Base-by-base conservation (phyloP, 2,113 vertebrate genomes). In the Hydrochoerus hydrochaeris region DNA sequence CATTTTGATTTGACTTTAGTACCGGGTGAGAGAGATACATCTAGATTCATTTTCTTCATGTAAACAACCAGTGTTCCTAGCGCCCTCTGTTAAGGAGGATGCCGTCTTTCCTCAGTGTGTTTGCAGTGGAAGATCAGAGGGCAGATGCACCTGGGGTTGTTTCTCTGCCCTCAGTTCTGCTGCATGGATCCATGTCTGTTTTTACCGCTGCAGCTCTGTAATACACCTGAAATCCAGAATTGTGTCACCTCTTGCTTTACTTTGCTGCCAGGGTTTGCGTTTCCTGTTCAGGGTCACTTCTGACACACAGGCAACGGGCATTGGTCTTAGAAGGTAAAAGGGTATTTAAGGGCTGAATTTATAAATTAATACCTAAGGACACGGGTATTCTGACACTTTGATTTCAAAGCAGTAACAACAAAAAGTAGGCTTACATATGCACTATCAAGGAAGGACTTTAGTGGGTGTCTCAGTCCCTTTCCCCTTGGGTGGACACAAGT, bases 361-460 rank as follows among this genome's bases (percentile, higher is more conserved):
- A 49, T n/a, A 13, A 80, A 84, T 38, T 86, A 94, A 88, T 12
- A n/a, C 17, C n/a, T 38, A 62, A 92, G 46, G 30, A 88, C 49
- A 93, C 0, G 7, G 41, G 62, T 20, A 26, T 62, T n/a, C 7
- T 24, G 13, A 71, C 5, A 78, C n/a, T 44, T 73, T n/a, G 30
- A 90, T 35, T 85, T 38, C 17, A 87, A 87, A 96, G 78, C 19
- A 73, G 28, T 9, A 69, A 65, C 57, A 95, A 93, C 28, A 58
- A 86, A 38, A 96, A 86, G 65, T 38, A 84, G 88, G 30, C 20
- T 41, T 57, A 65, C 3, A 44, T 6, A 62, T 60, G 44, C 26
- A 30, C 35, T 24, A 88, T 14, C 9, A 69, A 65, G 22, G 78
- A 95, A 91, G 11, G 17, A 60, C 11, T 85, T 26, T 30, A 93